Conservation (phyloP, 2,797 vertebrate genomes). For the Dermochelys coriacea region DNA sequence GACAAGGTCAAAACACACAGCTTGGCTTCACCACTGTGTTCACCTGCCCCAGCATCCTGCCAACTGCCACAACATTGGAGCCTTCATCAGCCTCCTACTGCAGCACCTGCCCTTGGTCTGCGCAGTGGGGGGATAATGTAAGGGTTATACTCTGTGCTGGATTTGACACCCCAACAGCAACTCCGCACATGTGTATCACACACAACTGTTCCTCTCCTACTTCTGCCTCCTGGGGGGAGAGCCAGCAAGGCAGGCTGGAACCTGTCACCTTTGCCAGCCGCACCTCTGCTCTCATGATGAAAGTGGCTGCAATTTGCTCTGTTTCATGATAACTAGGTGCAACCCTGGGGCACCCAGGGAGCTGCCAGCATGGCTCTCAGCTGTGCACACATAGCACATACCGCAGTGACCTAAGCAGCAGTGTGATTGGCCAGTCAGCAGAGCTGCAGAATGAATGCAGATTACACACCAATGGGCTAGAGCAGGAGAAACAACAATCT, state of each 20-base stretch:
- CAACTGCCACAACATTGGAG: no score
- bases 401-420: background rate
- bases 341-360: background rate
- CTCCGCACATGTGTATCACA: no score
- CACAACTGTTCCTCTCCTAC: background rate
- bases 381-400: background rate
- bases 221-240: background rate
- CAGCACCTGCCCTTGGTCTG: no score
- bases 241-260: no score
- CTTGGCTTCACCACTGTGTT: no score
- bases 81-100: no score
- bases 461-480: background rate
- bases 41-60: background rate
- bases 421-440: background rate
- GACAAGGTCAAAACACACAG: no score
- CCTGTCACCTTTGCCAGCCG: no score
- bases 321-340: background rate
- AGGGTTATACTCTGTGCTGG: background rate
- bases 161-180: background rate
- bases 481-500: background rate
- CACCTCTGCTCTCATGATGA: background rate
- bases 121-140: no score
- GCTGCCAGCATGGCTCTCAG: background rate
- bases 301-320: background rate
- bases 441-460: no score